Conservation (phyloP, 2,888 invertebrate genomes). For the Limnephilus auricula region DNA sequence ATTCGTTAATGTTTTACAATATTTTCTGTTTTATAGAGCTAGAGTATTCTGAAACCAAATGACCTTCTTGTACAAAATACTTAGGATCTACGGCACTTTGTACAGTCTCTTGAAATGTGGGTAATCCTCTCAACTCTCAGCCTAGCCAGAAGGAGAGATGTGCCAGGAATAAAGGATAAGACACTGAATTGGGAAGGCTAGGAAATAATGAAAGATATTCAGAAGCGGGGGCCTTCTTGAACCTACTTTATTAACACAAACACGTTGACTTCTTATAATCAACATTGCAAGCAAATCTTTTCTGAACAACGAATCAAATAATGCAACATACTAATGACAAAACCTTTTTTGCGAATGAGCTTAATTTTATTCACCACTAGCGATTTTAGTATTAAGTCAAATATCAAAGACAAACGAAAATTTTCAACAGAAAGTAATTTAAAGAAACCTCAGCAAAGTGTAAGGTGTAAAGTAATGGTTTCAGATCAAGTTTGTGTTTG, state of each 20-base stretch:
- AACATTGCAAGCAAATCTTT: neutral
- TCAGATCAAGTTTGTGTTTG: neutral
- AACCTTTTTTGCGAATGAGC: conserved; percentile 10
- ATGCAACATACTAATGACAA: neutral
- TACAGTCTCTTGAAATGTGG: conserved; percentile 51
- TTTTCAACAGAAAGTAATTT: neutral
- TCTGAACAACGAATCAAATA: neutral
- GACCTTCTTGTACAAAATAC: conserved; percentile 25
- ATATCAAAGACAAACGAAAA: neutral
- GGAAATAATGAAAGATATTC: conserved; percentile 37
- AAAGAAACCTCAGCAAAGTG: conserved; percentile 25
- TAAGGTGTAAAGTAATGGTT: neutral
- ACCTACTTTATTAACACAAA: conserved; percentile 22
- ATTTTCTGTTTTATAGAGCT: neutral
- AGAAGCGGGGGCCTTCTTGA: neutral
- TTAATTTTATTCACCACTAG: conserved; percentile 5
- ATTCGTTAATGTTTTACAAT: neutral
- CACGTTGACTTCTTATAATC: neutral
- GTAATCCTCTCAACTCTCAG: conserved; percentile 62
- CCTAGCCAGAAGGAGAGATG: conserved; percentile 55
- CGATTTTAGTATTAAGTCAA: conserved; percentile 14
- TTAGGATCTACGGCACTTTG: conserved; percentile 43
- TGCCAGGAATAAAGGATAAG: conserved; percentile 64
- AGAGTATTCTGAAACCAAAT: neutral
- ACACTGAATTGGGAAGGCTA: conserved; percentile 53